Evolutionary conservation across 2,797 vertebrate species (phyloP).

Genomic region (Rhabdomys pumilio): DNA sequence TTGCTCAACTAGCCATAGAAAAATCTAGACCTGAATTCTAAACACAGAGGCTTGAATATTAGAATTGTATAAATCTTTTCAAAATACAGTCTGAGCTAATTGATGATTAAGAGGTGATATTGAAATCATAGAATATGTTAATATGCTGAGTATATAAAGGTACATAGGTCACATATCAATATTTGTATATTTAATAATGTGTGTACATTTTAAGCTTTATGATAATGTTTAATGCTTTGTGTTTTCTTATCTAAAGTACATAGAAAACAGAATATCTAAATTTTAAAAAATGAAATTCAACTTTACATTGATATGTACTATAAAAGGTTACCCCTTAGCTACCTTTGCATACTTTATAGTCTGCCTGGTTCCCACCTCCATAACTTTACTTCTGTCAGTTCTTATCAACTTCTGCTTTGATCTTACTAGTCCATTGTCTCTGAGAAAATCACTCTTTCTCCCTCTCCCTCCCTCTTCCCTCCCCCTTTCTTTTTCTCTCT

Average conservation of each 20-base stretch:
- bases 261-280: neutral
- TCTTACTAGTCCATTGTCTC: neutral
- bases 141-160: neutral
- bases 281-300: neutral
- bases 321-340: neutral
- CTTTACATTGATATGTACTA: neutral
- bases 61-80: neutral
- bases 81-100: neutral
- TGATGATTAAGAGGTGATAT: neutral
- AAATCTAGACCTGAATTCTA: neutral
- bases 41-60: neutral
- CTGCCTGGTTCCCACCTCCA: neutral
- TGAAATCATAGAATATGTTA: neutral
- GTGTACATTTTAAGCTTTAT: neutral
- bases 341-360: neutral
- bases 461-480: neutral
- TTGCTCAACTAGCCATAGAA: conserved; percentile 6
- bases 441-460: neutral
- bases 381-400: neutral
- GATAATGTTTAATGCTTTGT: neutral
- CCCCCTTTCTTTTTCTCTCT: neutral
- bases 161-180: neutral
- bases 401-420: neutral
- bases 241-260: conserved; percentile 19
- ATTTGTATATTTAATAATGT: neutral